A percentile compares a stretch with the other conserved stretches of the same genome.
Evolutionary conservation across 2,888 invertebrate genomes (phyloP).

Genomic region (Petrolisthes cinctipes): DNA sequence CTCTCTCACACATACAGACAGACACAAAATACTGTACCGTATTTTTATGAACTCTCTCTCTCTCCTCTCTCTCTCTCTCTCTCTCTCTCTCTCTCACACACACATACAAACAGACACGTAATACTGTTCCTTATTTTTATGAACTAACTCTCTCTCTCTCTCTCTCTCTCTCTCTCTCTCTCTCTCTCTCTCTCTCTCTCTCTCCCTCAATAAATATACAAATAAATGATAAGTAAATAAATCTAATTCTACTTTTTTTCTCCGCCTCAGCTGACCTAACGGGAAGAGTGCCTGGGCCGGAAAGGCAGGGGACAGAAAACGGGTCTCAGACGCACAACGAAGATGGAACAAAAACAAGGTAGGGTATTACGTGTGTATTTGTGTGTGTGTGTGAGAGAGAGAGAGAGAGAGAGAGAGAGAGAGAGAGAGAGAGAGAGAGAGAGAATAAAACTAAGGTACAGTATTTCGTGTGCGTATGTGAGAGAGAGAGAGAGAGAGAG

Average conservation of each 20-base stretch:
- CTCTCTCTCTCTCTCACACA: background rate
- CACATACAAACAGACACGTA: too few species aligned
- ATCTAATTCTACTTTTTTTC: background rate
- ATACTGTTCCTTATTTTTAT: too few species aligned
- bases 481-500: too few species aligned
- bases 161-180: background rate
- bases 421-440: too few species aligned
- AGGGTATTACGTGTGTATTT: background rate
- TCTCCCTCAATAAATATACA: background rate
- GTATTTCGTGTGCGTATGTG: background rate
- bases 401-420: background rate
- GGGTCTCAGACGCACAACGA: constrained; percentile 31
- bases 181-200: background rate
- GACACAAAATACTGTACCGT: too few species aligned
- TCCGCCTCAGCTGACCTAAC: constrained; percentile 49
- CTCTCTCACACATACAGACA: background rate
- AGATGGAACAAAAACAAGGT: constrained; percentile 50
- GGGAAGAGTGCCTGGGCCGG: constrained; percentile 59
- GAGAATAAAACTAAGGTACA: too few species aligned
- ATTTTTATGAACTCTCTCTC: too few species aligned
- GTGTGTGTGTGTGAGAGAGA: background rate
- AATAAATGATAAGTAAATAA: background rate
- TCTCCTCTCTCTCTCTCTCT: too few species aligned
- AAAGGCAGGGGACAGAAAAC: constrained; percentile 20
- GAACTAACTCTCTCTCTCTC: background rate